Evolutionary conservation across 2,888 invertebrate genomes (phyloP), one percentile per base, ranked within the genome.

Genomic region (Apamea monoglypha): DNA sequence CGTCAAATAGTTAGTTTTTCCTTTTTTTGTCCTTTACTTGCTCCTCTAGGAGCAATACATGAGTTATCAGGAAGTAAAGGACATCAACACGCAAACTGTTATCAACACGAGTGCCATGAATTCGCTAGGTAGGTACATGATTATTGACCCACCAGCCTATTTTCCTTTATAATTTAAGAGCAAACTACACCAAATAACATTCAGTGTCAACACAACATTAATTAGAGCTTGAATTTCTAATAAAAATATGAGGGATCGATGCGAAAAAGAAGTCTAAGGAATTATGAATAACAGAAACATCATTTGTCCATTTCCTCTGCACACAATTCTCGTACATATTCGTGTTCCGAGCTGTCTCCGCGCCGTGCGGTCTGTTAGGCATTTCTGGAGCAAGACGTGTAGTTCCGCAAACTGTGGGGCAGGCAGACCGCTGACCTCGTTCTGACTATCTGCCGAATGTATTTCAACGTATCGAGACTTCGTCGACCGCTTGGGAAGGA

Each of bases 371-470:
- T 85, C 71, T 50, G 77, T 53, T 63, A 59, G 73, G 72, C 73
- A 85, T 84, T 79, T 76, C 64, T 87, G 66, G n/a, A 82, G 75
- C 79, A 74, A 68, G 77, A 78, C 50, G 73, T 56, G 81, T 59
- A 64, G 66, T 74, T 78, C 40, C 70, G 61, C 59, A 32, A 47
- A 74, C 61, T 68, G 59, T 53, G 63, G 61, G 67, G 53, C 32
- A 36, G 66, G 32, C 66, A 53, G 70, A 72, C 73, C 40, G 47
- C 66, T 82, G 78, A 82, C 83, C 86, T 67, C 69, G 61, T 53
- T 82, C 47, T 77, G 32, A 78, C 64, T 75, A 32, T 69, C 59
- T 66, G 56, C 16, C 44, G 36, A 69, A 70, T 63, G 68, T 71
- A 68, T 77, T 50, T 16, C 47, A 36, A 69, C 50, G 63, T 59